phyloP scores from a whole-genome alignment of 2,888 invertebrate species.

The Xestia sexstrigata region DNA sequence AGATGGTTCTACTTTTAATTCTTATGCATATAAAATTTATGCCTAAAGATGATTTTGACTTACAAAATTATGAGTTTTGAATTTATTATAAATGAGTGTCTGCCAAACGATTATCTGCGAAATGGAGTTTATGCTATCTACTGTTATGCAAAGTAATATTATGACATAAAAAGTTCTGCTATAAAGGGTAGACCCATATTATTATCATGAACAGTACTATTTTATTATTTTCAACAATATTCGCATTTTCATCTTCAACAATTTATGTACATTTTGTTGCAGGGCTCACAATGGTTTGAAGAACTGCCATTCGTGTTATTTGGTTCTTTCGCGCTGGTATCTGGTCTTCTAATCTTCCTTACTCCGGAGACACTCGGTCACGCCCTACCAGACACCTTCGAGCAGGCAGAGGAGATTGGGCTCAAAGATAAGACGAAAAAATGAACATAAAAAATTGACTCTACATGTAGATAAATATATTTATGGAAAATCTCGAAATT shows the following conservation, averaged over 20 bases:
- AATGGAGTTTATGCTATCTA: too few relatives aligned
- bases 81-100: too few relatives aligned
- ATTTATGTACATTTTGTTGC: slow-evolving; percentile 32
- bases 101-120: too few relatives aligned
- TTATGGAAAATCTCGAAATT: background rate
- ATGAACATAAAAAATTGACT: slow-evolving; percentile 1
- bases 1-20: too few relatives aligned
- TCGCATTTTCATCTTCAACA: background rate
- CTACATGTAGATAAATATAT: too few relatives aligned
- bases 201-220: too few relatives aligned
- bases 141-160: too few relatives aligned
- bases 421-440: background rate
- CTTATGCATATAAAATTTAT: too few relatives aligned
- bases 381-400: slow-evolving; percentile 77
- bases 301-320: slow-evolving; percentile 90
- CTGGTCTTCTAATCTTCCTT: slow-evolving; percentile 87
- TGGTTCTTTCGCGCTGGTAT: slow-evolving; percentile 85
- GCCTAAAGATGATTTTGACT: too few relatives aligned
- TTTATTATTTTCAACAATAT: background rate
- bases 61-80: too few relatives aligned
- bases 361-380: slow-evolving; percentile 91
- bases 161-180: too few relatives aligned
- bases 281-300: slow-evolving; percentile 79
- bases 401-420: slow-evolving; percentile 64
- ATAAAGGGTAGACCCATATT: too few relatives aligned